Conservation (phyloP, 2,113 vertebrate species). For the Entelurus aequoreus region DNA sequence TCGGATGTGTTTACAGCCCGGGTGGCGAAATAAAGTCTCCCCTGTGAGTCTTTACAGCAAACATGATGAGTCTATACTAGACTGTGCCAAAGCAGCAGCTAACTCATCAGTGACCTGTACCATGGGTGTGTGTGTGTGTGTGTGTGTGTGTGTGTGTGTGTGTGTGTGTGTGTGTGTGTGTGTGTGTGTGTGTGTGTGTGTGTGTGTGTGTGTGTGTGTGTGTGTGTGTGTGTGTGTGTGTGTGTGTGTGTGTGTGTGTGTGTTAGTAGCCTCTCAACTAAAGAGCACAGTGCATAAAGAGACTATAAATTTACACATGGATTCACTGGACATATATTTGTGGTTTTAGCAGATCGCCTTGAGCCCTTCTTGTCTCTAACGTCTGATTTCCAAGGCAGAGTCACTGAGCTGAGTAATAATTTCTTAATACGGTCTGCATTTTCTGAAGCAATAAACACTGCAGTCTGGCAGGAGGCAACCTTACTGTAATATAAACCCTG, state of each 20-base stretch:
- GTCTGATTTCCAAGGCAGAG: constrained; percentile 26
- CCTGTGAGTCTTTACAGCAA: constrained; percentile 20
- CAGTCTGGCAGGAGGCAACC: constrained; percentile 5
- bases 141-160: constrained; percentile 17
- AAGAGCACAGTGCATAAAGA: not conserved
- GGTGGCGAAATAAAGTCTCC: constrained; percentile 9
- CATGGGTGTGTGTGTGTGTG: constrained; percentile 16
- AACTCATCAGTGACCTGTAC: constrained; percentile 47
- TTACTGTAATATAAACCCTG: not conserved
- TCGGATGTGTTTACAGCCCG: not conserved
- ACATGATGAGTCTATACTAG: constrained; percentile 21
- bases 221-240: too few species aligned
- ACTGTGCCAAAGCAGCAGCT: constrained; percentile 15
- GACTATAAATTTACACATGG: constrained; percentile 2
- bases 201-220: too few species aligned
- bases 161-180: not conserved
- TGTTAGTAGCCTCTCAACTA: too few species aligned
- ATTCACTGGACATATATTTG: constrained; percentile 2
- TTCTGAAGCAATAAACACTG: constrained; percentile 51
- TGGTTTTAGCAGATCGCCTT: constrained; percentile 2
- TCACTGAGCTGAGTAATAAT: constrained; percentile 39
- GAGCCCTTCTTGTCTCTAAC: constrained; percentile 1
- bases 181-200: too few species aligned
- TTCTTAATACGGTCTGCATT: constrained; percentile 29
- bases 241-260: too few species aligned